Evolutionary conservation across 2,888 invertebrate genomes (phyloP).

Genomic region (Hesperia comma): DNA sequence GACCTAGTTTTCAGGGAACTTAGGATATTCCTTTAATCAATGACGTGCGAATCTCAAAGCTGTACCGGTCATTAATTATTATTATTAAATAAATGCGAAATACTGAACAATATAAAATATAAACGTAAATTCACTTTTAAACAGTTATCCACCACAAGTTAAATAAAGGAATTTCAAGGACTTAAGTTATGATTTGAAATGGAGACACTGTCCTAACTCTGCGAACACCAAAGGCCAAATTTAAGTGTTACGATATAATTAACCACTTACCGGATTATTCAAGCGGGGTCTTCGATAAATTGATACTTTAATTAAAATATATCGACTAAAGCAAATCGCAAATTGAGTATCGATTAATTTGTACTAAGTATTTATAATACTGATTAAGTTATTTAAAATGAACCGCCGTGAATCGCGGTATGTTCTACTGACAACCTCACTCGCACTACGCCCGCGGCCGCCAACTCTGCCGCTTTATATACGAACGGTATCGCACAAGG

Average conservation of each 20-base stretch:
- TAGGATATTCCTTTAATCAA: no score
- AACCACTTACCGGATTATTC: slow-evolving; percentile 22
- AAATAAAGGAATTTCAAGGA: slow-evolving; percentile 18
- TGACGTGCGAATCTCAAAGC: no score
- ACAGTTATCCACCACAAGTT: background rate
- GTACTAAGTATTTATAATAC: background rate
- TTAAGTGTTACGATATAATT: slow-evolving; percentile 29
- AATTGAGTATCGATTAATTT: background rate
- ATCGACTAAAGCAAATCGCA: background rate
- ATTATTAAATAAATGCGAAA: no score
- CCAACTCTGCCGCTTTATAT: slow-evolving; percentile 68
- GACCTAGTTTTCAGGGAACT: no score
- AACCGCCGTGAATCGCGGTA: slow-evolving; percentile 46
- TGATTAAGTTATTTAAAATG: slow-evolving; percentile 15
- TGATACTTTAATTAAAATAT: background rate
- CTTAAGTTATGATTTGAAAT: slow-evolving; percentile 26
- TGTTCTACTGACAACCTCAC: slow-evolving; percentile 53
- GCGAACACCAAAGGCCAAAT: slow-evolving; percentile 28
- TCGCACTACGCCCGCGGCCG: slow-evolving; percentile 69
- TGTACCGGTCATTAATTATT: no score
- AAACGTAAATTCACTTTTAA: no score
- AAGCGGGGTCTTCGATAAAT: background rate
- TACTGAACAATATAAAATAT: no score
- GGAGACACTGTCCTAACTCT: slow-evolving; percentile 25
- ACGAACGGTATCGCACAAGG: slow-evolving; percentile 52